Base-by-base conservation (phyloP, 2,113 vertebrate genomes). In the Melanocharis versteri region DNA sequence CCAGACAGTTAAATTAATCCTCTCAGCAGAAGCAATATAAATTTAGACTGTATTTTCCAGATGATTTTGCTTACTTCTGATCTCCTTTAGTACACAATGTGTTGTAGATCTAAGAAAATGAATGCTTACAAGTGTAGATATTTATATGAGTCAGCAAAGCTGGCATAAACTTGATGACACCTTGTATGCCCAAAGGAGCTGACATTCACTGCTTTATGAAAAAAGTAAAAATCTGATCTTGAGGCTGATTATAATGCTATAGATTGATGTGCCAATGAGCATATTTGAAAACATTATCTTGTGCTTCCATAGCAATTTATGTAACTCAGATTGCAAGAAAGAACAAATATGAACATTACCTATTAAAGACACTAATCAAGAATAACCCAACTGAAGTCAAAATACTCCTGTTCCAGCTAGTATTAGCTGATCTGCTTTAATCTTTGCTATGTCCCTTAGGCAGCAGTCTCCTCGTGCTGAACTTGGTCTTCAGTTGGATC, bases 91-190 rank as follows among this genome's bases (percentile, higher is more conserved):
- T 44, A 82, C 87, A 83, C 96, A 94, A 97, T 88, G 75, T 94
- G 76, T 93, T 92, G 31, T 66, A 94, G 82, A 72, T 83, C 91
- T 87, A 94, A 90, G 94, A 96, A 96, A 97, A 96, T 61, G 79
- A 97, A 90, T 94, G 95, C 93, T 95, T 96, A 86, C 82, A 93
- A 96, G 75, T 69, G 45, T 96, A 89, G 89, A 92, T 94, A 87
- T 94, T 97, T 95, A 70, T 81, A 89, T 94, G 95, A 97, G 86
- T 97, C 96, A 97, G 97, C 97, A 96, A 87, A 96, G 81, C 94
- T 89, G 69, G 87, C 54, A 68, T 70, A 56, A 93, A 96, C 89
- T 82, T 94, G 95, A 96, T 97, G 95, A 94, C 80, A 97, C 92
- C 94, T 96, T 96, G 40, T 65, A 65, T 75, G 72, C 78, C 56